Evolutionary conservation across 2,797 vertebrate genomes (phyloP).

Genomic region (Anabacerthia variegaticeps): DNA sequence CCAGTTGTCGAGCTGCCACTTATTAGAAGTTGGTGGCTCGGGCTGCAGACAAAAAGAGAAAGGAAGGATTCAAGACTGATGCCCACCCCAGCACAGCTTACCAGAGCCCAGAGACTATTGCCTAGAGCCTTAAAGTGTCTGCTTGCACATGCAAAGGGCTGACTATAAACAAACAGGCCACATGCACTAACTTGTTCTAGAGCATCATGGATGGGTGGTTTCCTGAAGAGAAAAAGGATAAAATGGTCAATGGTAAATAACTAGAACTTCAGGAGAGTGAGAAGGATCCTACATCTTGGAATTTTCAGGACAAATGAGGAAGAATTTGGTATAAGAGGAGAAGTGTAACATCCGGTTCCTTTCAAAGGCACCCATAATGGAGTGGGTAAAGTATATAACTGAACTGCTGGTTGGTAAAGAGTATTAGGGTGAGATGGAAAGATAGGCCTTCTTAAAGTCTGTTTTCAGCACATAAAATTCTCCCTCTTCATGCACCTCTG

Average conservation of each 20-base stretch:
- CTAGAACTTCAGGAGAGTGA: neutral
- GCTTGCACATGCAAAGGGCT: neutral
- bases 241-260: neutral
- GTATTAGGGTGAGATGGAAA: neutral
- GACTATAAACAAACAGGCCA: neutral
- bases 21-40: conserved; percentile 77
- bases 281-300: neutral
- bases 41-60: conserved; percentile 72
- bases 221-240: neutral
- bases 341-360: neutral
- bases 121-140: neutral
- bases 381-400: neutral
- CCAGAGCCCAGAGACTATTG: neutral
- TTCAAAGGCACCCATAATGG: neutral
- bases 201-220: neutral
- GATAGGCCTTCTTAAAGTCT: neutral
- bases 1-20: conserved; percentile 92
- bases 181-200: neutral
- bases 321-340: neutral
- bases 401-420: neutral
- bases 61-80: neutral
- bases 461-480: neutral
- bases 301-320: neutral
- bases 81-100: neutral
- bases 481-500: neutral